Evolutionary conservation across 2,113 vertebrate genomes (phyloP).

Genomic region (Penelope pileata): DNA sequence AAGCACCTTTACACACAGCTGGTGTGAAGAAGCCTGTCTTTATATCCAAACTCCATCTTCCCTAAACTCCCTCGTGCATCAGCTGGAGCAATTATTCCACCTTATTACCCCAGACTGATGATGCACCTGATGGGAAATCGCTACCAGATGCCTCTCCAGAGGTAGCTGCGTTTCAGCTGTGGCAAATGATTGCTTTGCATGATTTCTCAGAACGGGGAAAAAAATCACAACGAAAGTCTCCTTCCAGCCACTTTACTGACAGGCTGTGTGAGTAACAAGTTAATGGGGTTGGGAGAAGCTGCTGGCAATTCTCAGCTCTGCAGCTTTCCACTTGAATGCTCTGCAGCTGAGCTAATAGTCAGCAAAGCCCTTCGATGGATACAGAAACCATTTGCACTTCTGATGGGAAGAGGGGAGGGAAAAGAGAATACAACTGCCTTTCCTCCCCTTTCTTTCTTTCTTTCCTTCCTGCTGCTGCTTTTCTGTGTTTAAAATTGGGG

Average conservation of each 20-base stretch:
- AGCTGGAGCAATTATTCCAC: not conserved
- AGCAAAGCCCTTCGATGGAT: not conserved
- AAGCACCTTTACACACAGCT: not conserved
- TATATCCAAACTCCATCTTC: not conserved
- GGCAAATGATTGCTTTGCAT: not conserved
- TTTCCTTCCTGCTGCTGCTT: not conserved
- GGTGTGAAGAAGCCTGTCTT: not conserved
- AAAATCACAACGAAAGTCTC: not conserved
- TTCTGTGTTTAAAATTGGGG: not conserved
- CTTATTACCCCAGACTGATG: not conserved
- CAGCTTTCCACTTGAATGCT: not conserved
- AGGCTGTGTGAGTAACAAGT: not conserved
- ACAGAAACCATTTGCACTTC: not conserved
- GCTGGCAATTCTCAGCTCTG: not conserved
- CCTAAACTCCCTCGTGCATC: not conserved
- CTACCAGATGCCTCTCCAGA: not conserved
- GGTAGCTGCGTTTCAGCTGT: not conserved
- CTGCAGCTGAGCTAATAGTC: not conserved
- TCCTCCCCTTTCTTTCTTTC: not conserved
- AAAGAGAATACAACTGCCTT: not conserved
- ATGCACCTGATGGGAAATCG: not conserved
- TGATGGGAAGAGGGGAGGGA: not conserved
- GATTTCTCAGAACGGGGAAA: not conserved
- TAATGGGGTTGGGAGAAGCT: not conserved
- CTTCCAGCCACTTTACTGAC: not conserved